phyloP scores from a whole-genome alignment of 2,888 invertebrate species.

The Drosophila tanythrix region DNA sequence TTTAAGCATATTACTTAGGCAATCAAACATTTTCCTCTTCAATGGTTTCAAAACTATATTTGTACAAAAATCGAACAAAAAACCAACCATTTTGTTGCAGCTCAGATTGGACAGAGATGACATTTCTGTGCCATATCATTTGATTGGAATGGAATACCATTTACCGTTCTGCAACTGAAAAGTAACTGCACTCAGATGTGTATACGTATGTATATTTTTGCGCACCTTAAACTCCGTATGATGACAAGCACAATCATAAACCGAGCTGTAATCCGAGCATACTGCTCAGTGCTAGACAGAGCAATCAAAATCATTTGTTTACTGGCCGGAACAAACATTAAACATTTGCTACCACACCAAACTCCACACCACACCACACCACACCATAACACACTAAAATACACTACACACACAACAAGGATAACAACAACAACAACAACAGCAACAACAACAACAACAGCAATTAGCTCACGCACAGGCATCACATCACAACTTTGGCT shows the following conservation, averaged over 20 bases:
- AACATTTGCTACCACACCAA: slow-evolving; percentile 14
- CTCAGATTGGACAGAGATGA: neutral
- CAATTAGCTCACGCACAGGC: slow-evolving; percentile 17
- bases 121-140: neutral
- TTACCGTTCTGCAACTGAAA: neutral
- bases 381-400: neutral
- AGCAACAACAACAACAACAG: neutral
- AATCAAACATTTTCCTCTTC: neutral
- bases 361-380: neutral
- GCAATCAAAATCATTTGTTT: slow-evolving; percentile 56
- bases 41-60: neutral
- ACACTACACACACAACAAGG: slow-evolving; percentile 11
- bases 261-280: slow-evolving; percentile 27
- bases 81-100: neutral
- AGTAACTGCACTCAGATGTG: neutral
- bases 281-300: slow-evolving; percentile 19
- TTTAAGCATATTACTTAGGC: neutral
- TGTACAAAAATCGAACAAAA: neutral
- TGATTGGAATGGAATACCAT: neutral
- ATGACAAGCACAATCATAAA: slow-evolving; percentile 15
- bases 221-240: neutral
- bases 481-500: slow-evolving; percentile 22
- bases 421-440: neutral
- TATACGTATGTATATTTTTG: neutral
- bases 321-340: slow-evolving; percentile 39